Conservation (phyloP, 2,797 vertebrate species). For the Buphagus erythrorhynchus region DNA sequence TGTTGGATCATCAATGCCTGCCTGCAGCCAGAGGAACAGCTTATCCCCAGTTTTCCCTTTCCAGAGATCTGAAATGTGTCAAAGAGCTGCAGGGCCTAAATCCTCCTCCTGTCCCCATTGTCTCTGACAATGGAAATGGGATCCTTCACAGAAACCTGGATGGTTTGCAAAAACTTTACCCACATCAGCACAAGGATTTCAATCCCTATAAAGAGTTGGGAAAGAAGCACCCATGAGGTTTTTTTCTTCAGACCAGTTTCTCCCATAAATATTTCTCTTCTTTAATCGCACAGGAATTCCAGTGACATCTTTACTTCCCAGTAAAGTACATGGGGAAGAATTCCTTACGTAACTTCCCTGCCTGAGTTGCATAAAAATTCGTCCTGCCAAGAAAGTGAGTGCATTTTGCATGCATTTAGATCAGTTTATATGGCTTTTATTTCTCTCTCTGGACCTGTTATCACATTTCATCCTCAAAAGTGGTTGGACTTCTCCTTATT, state of each 20-base stretch:
- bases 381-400: not conserved
- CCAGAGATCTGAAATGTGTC: conserved; percentile 5
- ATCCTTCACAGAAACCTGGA: not conserved
- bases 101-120: not conserved
- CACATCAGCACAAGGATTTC: not conserved
- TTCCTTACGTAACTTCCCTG: not conserved
- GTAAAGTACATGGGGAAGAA: not conserved
- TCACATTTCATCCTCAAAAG: not conserved
- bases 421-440: not conserved
- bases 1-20: not conserved
- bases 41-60: not conserved
- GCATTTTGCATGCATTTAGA: not conserved
- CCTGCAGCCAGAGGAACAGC: not conserved
- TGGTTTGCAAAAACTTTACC: not conserved
- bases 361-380: not conserved
- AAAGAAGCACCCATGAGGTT: not conserved
- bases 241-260: not conserved
- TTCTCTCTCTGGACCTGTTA: not conserved
- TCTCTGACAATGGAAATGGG: not conserved
- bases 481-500: not conserved
- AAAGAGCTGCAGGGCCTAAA: not conserved
- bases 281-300: not conserved
- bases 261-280: not conserved
- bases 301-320: conserved; percentile 23
- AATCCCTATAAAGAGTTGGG: accelerated